Conservation (phyloP, 1,140 invertebrate species). For the Sitodiplosis mosellana region DNA sequence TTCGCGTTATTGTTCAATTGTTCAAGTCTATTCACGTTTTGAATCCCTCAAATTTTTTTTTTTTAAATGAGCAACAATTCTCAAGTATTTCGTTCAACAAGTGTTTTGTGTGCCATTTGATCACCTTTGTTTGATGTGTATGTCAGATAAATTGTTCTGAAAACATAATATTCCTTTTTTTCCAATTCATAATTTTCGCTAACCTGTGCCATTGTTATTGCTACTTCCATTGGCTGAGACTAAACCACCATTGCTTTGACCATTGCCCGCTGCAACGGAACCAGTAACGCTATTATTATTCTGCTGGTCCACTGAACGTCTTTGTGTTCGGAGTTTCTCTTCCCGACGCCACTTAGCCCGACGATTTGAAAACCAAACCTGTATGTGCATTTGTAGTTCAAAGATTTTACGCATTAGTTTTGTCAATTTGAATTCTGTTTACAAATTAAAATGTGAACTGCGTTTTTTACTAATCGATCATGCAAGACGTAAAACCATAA, state of each 20-base stretch:
- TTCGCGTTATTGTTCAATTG: too few relatives aligned
- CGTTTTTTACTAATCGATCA: not conserved
- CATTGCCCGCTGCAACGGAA: not conserved
- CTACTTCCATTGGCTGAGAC: constrained; percentile 2
- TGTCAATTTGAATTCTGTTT: not conserved
- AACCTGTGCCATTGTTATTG: constrained; percentile 4
- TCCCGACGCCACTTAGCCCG: constrained; percentile 96
- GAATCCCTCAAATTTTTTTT: too few relatives aligned
- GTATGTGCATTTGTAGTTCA: too few relatives aligned
- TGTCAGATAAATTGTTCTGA: too few relatives aligned
- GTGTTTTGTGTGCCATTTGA: too few relatives aligned
- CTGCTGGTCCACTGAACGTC: constrained; percentile 41
- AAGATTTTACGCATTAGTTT: not conserved
- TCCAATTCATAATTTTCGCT: not conserved
- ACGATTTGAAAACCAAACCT: constrained; percentile 98
- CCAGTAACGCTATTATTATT: constrained; percentile 8
- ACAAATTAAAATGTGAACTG: not conserved
- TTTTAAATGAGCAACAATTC: too few relatives aligned
- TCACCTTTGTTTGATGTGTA: too few relatives aligned
- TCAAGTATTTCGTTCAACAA: too few relatives aligned
- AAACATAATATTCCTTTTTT: too few relatives aligned
- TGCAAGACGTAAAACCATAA: not conserved
- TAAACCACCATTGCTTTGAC: constrained; percentile 1
- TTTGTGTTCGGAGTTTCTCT: constrained; percentile 86
- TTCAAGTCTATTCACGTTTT: too few relatives aligned